phyloP scores from a whole-genome alignment of 2,888 invertebrate genomes.

The Parthenolecanium corni region DNA sequence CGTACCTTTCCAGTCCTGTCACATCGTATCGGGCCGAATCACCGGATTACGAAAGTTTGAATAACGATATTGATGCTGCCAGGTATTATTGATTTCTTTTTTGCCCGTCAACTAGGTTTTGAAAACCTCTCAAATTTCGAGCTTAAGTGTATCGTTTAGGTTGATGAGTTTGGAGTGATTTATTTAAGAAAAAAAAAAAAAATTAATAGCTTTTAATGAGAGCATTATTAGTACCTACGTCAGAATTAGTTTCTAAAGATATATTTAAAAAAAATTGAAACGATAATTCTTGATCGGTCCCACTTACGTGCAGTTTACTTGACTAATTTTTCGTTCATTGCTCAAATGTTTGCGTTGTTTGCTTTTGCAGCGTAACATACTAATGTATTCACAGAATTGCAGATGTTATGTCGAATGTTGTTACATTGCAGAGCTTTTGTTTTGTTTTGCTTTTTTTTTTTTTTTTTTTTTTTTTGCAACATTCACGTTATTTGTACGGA shows the following conservation, averaged over 20 bases:
- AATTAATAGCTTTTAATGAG: background rate
- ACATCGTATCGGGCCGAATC: constrained; percentile 42
- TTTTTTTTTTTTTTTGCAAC: background rate
- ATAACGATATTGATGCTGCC: constrained; percentile 62
- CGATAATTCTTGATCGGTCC: too few species aligned
- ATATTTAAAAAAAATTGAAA: too few species aligned
- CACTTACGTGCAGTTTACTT: too few species aligned
- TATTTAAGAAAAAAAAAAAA: background rate
- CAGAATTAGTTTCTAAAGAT: too few species aligned
- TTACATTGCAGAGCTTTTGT: too few species aligned
- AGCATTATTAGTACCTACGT: too few species aligned
- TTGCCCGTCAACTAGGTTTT: constrained; percentile 1
- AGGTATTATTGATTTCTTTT: constrained; percentile 43
- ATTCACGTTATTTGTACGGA: too few species aligned
- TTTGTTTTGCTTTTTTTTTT: background rate
- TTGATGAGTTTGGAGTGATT: background rate
- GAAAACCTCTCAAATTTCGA: background rate
- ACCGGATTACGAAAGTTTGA: constrained; percentile 59
- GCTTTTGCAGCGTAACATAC: too few species aligned
- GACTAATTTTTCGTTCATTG: too few species aligned
- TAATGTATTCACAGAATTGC: too few species aligned
- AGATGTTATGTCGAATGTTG: too few species aligned
- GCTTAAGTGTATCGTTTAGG: constrained; percentile 3
- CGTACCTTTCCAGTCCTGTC: background rate
- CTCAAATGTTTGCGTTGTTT: too few species aligned